Evolutionary conservation across 2,888 invertebrate species (phyloP).

Genomic region (Andrena marginata): DNA sequence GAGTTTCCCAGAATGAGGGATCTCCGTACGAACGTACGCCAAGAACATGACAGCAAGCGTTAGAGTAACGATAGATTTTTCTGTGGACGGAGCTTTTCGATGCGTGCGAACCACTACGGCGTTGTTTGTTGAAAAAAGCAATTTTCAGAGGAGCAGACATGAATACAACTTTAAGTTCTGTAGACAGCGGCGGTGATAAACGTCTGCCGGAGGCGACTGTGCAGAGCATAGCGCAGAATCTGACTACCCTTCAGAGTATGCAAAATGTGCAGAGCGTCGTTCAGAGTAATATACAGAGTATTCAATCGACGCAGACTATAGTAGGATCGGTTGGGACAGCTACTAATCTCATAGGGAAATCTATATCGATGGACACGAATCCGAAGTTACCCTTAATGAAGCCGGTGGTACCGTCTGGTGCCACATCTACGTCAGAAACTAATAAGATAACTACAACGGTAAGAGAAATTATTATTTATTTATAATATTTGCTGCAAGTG

Average conservation of each 20-base stretch:
- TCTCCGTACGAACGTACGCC: not conserved
- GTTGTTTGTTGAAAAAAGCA: not conserved
- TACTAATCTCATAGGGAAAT: constrained; percentile 79
- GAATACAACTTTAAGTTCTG: constrained; percentile 74
- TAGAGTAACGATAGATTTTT: not conserved
- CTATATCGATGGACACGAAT: constrained; percentile 82
- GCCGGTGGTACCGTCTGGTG: constrained; percentile 77
- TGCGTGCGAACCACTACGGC: not conserved
- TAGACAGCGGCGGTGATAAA: constrained; percentile 79
- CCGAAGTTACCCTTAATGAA: constrained; percentile 82
- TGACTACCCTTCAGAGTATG: constrained; percentile 80
- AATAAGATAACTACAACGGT: constrained; percentile 81
- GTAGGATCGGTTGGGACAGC: constrained; percentile 78
- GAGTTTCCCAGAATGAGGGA: not conserved
- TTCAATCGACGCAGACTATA: constrained; percentile 79
- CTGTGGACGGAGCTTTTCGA: not conserved
- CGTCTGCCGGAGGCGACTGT: constrained; percentile 76
- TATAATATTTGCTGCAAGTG: no score
- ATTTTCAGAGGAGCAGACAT: constrained; percentile 63
- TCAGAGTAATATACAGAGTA: constrained; percentile 79
- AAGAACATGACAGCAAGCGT: not conserved
- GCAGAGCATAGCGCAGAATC: constrained; percentile 79
- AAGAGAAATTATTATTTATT: constrained; percentile 12
- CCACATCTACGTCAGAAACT: constrained; percentile 77
- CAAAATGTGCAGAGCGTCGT: constrained; percentile 78